phyloP scores from a whole-genome alignment of 2,797 vertebrate species.

The Danio tinwini region DNA sequence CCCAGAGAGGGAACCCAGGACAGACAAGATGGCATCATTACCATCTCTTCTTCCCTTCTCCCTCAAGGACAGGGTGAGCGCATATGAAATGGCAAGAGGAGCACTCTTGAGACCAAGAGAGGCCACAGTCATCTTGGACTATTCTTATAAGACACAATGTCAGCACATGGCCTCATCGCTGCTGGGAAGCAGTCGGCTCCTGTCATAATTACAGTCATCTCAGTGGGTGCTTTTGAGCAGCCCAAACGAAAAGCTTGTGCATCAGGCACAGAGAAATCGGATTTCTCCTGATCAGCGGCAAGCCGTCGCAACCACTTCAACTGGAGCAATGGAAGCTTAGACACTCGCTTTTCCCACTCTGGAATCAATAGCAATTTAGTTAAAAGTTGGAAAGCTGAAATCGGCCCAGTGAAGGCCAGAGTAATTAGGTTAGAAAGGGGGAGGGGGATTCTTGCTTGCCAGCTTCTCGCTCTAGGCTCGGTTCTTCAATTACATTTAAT shows the following conservation, averaged over 20 bases:
- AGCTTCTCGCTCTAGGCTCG: neutral
- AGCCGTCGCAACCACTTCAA: neutral
- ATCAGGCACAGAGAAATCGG: conserved; percentile 20
- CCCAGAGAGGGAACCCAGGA: conserved; percentile 33
- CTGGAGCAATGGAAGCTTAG: conserved; percentile 16
- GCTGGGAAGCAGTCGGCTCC: conserved; percentile 26
- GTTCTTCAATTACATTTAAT: conserved; percentile 41
- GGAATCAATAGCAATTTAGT: conserved; percentile 69
- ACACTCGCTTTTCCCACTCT: conserved; percentile 27
- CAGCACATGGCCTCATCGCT: conserved; percentile 41
- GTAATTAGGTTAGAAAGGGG: conserved; percentile 55
- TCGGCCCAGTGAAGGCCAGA: conserved; percentile 27
- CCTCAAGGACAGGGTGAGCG: conserved; percentile 30
- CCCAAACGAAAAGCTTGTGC: conserved; percentile 16
- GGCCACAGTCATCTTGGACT: conserved; percentile 23
- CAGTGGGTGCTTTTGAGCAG: conserved; percentile 16
- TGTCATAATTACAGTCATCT: conserved; percentile 40
- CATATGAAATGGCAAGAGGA: conserved; percentile 1
- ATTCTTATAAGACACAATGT: conserved; percentile 13
- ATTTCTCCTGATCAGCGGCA: conserved; percentile 21
- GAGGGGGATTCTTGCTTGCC: neutral
- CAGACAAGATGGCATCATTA: conserved; percentile 50
- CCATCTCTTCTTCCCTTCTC: conserved; percentile 1
- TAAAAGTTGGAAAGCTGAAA: conserved; percentile 61
- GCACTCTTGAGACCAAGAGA: neutral